These are phyloP conservation scores for Pycnonotus jocosus DNA, from an alignment of 2,113 vertebrate genomes.

Conservation along the genomic window DNA sequence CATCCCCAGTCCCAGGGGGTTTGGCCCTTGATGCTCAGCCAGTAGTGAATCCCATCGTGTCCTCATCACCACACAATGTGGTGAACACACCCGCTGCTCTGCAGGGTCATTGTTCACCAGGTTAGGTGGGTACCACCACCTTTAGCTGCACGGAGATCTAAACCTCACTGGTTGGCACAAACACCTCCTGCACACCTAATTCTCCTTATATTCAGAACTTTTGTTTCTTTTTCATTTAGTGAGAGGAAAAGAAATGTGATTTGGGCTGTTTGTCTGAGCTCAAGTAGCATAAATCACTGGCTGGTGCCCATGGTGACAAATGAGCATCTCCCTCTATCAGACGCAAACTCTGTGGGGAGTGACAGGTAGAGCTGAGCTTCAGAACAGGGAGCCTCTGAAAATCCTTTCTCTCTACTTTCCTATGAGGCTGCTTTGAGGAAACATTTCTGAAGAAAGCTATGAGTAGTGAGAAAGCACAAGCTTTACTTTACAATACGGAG, in stretches of 20 bases:
- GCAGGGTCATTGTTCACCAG: rapidly evolving
- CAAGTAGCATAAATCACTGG: background rate
- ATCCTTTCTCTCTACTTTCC: background rate
- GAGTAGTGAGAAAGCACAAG: background rate
- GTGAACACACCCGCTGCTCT: background rate
- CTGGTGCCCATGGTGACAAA: background rate
- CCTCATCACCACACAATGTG: background rate
- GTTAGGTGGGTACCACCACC: background rate
- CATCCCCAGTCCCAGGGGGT: no score
- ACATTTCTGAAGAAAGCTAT: background rate
- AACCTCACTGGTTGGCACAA: background rate
- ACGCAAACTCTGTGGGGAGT: background rate
- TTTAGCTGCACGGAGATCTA: background rate
- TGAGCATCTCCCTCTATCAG: background rate
- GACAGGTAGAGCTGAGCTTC: background rate
- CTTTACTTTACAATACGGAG: background rate
- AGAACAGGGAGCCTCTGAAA: background rate
- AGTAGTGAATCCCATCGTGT: background rate
- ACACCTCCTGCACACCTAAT: background rate
- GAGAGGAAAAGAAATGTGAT: background rate
- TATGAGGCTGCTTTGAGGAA: background rate
- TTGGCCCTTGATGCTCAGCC: background rate
- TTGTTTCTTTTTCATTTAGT: background rate
- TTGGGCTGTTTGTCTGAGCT: background rate
- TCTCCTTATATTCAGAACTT: background rate